Percentiles rank a stretch among this genome's conserved stretches.
phyloP scores from a whole-genome alignment of 2,888 invertebrate genomes.

The Parnassius apollo region DNA sequence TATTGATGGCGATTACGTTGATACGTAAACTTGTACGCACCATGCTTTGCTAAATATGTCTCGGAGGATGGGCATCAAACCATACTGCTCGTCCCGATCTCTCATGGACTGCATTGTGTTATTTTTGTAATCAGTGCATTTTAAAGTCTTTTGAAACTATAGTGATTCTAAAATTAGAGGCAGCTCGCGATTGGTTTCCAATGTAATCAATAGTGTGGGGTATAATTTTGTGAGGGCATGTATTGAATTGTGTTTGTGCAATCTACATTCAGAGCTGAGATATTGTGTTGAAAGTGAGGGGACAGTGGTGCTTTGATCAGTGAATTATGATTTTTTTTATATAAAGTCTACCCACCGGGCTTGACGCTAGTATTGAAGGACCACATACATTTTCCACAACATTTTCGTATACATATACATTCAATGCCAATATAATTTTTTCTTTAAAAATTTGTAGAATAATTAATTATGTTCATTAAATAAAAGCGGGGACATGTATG shows the following conservation, averaged over 20 bases:
- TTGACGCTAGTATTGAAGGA: slow-evolving; percentile 29
- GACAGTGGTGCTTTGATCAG: slow-evolving; percentile 24
- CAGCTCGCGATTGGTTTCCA: not conserved
- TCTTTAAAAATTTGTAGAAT: slow-evolving; percentile 41
- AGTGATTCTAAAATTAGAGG: not conserved
- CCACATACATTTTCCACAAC: slow-evolving; percentile 46
- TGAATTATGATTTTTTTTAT: slow-evolving; percentile 34
- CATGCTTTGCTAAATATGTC: slow-evolving; percentile 57
- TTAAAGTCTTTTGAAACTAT: not conserved
- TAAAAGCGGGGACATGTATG: slow-evolving; percentile 48
- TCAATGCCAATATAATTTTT: slow-evolving; percentile 39
- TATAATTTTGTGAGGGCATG: not conserved
- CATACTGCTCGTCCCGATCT: not conserved
- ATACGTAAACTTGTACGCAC: slow-evolving; percentile 72
- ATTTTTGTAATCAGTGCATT: slow-evolving; percentile 1
- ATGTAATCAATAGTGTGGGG: too few species aligned
- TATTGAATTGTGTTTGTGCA: not conserved
- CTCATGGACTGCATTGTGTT: not conserved
- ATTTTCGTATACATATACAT: slow-evolving; percentile 43
- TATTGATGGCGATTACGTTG: too few species aligned
- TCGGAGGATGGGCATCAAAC: not conserved
- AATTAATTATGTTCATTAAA: slow-evolving; percentile 48
- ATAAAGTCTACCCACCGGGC: slow-evolving; percentile 41
- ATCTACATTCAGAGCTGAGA: not conserved
- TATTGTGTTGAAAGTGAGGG: not conserved